These are phyloP conservation scores for Labroides dimidiatus DNA, from an alignment of 2,797 vertebrate genomes.

Conservation along the genomic window DNA sequence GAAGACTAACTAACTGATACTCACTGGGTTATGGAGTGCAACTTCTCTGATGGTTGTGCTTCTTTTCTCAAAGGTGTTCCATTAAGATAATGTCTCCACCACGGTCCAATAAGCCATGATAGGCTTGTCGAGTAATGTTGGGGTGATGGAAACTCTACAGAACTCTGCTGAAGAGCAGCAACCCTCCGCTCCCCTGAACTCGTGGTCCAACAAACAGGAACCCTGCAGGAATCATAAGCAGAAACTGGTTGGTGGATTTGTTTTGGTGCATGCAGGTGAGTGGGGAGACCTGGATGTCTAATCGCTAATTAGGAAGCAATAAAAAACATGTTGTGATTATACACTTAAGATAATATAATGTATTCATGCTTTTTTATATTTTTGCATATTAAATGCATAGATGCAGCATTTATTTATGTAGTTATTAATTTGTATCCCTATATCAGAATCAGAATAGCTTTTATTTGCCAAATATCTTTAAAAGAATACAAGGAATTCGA, in stretches of 20 bases:
- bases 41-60: conserved; percentile 6
- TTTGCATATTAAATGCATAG: too few species aligned
- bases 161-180: conserved; percentile 89
- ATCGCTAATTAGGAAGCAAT: too few species aligned
- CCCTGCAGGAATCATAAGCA: conserved; percentile 80
- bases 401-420: too few species aligned
- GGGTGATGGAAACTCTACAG: conserved; percentile 93
- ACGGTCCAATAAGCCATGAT: conserved; percentile 74
- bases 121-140: conserved; percentile 77
- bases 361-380: background rate
- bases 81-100: conserved; percentile 55
- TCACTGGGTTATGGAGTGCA: too few species aligned
- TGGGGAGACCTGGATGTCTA: background rate
- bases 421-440: too few species aligned
- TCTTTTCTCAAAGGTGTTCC: conserved; percentile 54
- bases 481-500: too few species aligned
- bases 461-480: too few species aligned
- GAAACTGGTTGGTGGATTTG: conserved; percentile 92
- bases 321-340: too few species aligned
- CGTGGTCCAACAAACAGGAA: conserved; percentile 85
- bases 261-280: conserved; percentile 98
- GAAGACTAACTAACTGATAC: too few species aligned
- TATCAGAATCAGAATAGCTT: too few species aligned
- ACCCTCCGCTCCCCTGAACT: conserved; percentile 84
- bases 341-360: too few species aligned